A percentile compares a stretch with the other conserved stretches of the same genome.
Evolutionary conservation across 2,888 invertebrate genomes (phyloP).

Genomic region (Electrophaes corylata): DNA sequence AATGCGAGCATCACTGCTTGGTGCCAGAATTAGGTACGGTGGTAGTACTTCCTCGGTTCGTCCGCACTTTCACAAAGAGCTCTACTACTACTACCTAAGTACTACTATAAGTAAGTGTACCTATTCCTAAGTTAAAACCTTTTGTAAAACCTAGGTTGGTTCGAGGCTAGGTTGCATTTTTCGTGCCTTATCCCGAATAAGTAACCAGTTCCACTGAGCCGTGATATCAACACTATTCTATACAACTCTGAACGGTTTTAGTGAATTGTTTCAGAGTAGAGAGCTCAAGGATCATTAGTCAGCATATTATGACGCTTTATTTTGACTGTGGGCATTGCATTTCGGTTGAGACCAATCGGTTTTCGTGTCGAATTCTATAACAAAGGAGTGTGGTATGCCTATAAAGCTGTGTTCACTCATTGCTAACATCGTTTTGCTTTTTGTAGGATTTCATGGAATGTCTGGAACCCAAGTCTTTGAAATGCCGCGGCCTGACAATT

Average conservation of each 20-base stretch:
- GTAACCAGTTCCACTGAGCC: constrained; percentile 16
- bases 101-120: too few relatives aligned
- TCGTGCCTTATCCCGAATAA: constrained; percentile 31
- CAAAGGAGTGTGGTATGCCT: constrained; percentile 50
- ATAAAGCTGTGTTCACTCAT: constrained; percentile 43
- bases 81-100: too few relatives aligned
- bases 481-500: constrained; percentile 32
- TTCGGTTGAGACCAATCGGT: constrained; percentile 54
- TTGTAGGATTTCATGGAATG: constrained; percentile 36
- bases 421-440: constrained; percentile 33
- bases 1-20: too few relatives aligned
- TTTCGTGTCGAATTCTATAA: constrained; percentile 63
- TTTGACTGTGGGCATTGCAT: constrained; percentile 55
- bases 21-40: too few relatives aligned
- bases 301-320: constrained; percentile 38
- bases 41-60: too few relatives aligned
- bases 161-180: constrained; percentile 11
- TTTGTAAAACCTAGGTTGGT: background rate
- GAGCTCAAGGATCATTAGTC: constrained; percentile 21
- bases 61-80: too few relatives aligned
- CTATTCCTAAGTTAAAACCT: background rate
- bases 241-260: background rate
- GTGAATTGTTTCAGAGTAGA: constrained; percentile 1
- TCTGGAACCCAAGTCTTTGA: constrained; percentile 31
- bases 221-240: constrained; percentile 8